Evolutionary conservation across 1,140 invertebrate species (phyloP).

Genomic region (Drosophila pseudoobscura): DNA sequence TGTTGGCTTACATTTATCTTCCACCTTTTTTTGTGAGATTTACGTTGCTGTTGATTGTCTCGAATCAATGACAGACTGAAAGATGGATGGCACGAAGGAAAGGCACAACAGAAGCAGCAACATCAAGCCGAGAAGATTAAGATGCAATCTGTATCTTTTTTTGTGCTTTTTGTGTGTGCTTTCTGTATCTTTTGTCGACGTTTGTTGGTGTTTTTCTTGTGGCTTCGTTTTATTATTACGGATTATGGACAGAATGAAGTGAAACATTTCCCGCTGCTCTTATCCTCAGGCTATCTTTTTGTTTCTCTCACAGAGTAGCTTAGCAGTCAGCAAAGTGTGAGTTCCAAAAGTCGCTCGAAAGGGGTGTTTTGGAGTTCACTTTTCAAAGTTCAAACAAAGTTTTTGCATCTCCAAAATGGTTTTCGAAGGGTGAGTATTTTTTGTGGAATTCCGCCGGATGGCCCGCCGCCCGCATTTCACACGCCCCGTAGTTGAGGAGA

Average conservation of each 20-base stretch:
- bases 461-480: slow-evolving; percentile 62
- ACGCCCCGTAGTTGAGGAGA: slow-evolving; percentile 14
- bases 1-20: slow-evolving; percentile 1
- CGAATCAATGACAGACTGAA: slow-evolving; percentile 34
- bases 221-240: slow-evolving; percentile 18
- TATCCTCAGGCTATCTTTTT: neutral
- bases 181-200: slow-evolving; percentile 18
- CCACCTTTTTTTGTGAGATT: neutral
- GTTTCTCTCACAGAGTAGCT: too few relatives aligned
- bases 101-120: neutral
- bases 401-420: slow-evolving; percentile 5
- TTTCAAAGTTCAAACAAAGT: too few relatives aligned
- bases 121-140: slow-evolving; percentile 6
- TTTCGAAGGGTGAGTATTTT: slow-evolving; percentile 8
- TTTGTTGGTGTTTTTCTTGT: slow-evolving; percentile 6
- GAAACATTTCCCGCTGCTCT: too few relatives aligned
- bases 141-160: slow-evolving; percentile 24
- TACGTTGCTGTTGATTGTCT: slow-evolving; percentile 41
- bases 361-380: too few relatives aligned
- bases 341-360: too few relatives aligned
- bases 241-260: too few relatives aligned
- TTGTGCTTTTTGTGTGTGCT: neutral
- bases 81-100: neutral
- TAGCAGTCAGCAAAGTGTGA: too few relatives aligned
- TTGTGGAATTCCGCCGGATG: neutral